Base-by-base conservation (phyloP, 2,113 vertebrate species). In the Clarias batrachus region DNA sequence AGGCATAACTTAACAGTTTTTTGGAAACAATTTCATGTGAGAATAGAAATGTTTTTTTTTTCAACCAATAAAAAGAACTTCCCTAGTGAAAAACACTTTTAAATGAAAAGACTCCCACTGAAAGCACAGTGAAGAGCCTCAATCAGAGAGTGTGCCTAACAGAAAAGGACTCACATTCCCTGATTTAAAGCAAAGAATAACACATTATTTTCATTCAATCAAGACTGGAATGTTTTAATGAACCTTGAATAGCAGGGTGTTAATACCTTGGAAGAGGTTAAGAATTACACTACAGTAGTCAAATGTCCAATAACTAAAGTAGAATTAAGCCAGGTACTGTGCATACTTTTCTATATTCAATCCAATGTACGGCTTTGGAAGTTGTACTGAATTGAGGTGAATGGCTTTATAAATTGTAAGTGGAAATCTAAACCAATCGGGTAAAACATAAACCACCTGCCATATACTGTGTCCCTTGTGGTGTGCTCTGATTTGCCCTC, bases 181-280 rank as follows among this genome's bases (percentile, higher is more conserved):
- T 74, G 19, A 82, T 82, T 66, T 82, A 83, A 56, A 57, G 65
- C 65, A 56, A 83, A 83, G 52, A 13, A 83, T 30, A 21, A 37
- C 30, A 37, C 7, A 14, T 63, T 10, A n/a, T 52, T 76, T 52
- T 11, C 7, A 41, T 52, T 52, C 23, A 3, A n/a, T 76, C 41
- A 41, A 73, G 70, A 19, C 17, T 41, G 23, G 33, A 41, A 73
- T 73, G 70, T 41, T 73, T 73, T 73, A 73, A 41, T 73, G 41
- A 73, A 73, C 19, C 17, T 73, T 41, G 9, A 76, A 52, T 23
- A 52, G 73, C 23, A n/a, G 23, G 37, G 19, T 48, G 19, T 48
- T 25, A 52, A 76, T n/a, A 21, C 41, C 12, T 52, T n/a, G 73
- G 33, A 1, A 71, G 17, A 71, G 21, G 33, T 48, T 48, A 73